Conservation (phyloP, 2,888 invertebrate genomes). For the Macroteleia sp. region DNA sequence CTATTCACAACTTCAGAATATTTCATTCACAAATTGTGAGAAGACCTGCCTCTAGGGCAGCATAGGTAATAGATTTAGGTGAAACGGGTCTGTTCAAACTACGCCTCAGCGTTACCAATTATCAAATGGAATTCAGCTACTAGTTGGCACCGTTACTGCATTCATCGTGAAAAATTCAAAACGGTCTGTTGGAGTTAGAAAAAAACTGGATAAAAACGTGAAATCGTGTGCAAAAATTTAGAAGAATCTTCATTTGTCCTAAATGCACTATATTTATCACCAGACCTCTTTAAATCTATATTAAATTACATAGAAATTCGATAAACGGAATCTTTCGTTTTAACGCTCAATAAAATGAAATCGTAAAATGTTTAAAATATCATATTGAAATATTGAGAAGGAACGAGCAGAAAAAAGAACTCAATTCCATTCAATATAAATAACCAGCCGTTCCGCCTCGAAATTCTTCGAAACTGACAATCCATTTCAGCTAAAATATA, state of each 20-base stretch:
- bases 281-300: too few species aligned
- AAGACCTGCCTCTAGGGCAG: conserved; percentile 24
- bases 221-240: conserved; percentile 6
- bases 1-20: conserved; percentile 11
- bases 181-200: too few species aligned
- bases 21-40: conserved; percentile 23
- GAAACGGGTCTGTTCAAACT: conserved; percentile 32
- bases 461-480: conserved; percentile 35
- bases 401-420: not conserved
- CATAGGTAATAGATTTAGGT: conserved; percentile 41
- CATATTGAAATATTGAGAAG: too few species aligned
- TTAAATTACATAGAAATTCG: too few species aligned
- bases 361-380: too few species aligned
- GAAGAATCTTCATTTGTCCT: too few species aligned
- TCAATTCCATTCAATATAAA: conserved; percentile 38
- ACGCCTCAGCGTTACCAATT: conserved; percentile 45
- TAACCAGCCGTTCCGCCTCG: conserved; percentile 22
- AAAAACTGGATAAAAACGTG: too few species aligned
- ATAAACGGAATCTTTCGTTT: too few species aligned
- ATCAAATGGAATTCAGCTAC: conserved; percentile 53
- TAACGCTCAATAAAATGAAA: too few species aligned
- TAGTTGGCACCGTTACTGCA: conserved; percentile 27
- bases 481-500: conserved; percentile 33
- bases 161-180: too few species aligned
- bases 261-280: too few species aligned